Percentiles rank a stretch among this genome's conserved stretches.
Evolutionary conservation across 2,113 vertebrate genomes (phyloP).

Genomic region (Trogon surrucura): DNA sequence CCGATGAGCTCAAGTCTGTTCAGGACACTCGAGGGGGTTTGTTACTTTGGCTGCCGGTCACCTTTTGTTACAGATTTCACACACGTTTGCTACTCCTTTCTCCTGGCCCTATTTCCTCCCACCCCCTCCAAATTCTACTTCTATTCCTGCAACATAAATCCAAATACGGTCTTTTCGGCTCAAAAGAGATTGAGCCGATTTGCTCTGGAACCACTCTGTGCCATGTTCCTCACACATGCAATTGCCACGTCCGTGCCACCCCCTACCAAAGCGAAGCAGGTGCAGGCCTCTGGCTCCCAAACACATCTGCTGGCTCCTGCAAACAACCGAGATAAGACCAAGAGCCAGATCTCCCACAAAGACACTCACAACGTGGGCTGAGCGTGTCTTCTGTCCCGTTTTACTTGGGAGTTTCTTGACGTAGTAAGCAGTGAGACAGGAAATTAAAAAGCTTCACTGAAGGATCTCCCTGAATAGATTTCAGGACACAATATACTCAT

Average conservation of each 20-base stretch:
- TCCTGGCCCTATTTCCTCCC: neutral
- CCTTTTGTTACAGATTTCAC: neutral
- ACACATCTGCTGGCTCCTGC: neutral
- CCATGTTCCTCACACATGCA: accelerated
- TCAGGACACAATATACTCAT: neutral
- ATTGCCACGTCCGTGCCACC: neutral
- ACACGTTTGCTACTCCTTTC: neutral
- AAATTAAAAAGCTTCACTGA: neutral
- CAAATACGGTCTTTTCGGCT: neutral
- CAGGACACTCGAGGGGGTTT: neutral
- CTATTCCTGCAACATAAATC: neutral
- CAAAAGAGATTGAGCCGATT: neutral
- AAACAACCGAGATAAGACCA: neutral
- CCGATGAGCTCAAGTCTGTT: neutral
- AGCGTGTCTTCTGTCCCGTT: neutral
- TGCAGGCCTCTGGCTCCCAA: neutral
- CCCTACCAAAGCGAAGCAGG: neutral
- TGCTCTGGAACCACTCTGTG: neutral
- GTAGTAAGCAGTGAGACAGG: neutral
- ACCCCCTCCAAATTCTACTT: neutral
- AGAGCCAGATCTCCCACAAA: neutral
- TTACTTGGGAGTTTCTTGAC: neutral
- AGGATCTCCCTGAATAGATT: neutral
- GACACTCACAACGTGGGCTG: neutral
- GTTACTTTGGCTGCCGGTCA: neutral